phyloP scores from a whole-genome alignment of 2,797 vertebrate genomes.

The Siniperca obscura region DNA sequence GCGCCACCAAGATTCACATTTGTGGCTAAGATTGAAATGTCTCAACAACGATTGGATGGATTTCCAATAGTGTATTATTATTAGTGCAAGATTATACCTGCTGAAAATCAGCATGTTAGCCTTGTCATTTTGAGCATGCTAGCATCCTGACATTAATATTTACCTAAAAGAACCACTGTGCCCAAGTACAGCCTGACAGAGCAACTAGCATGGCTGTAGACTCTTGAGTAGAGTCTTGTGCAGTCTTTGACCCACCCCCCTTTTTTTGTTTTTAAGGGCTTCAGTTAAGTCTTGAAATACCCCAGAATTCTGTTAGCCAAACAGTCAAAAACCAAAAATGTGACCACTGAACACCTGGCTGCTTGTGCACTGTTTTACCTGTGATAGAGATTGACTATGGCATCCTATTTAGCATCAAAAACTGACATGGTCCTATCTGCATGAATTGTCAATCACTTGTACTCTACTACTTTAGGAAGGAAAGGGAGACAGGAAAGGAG shows the following conservation, averaged over 20 bases:
- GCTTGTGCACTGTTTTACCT: conserved; percentile 12
- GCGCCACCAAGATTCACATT: not conserved
- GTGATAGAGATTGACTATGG: not conserved
- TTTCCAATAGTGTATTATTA: not conserved
- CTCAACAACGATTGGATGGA: not conserved
- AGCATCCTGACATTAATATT: not conserved
- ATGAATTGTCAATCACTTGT: conserved; percentile 37
- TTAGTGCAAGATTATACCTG: not conserved
- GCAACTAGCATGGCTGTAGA: not conserved
- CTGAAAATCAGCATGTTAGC: not conserved
- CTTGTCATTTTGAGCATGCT: not conserved
- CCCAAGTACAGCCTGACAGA: not conserved
- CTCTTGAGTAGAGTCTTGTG: not conserved
- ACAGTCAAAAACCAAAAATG: conserved; percentile 8
- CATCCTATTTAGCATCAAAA: conserved; percentile 16
- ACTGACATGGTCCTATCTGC: conserved; percentile 25
- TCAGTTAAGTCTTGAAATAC: not conserved
- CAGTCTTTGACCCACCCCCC: not conserved
- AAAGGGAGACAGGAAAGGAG: conserved; percentile 54
- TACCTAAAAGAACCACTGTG: not conserved
- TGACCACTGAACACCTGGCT: conserved; percentile 15
- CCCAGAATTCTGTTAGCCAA: not conserved
- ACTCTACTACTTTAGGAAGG: conserved; percentile 25
- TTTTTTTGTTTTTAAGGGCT: not conserved
- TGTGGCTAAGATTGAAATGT: not conserved